A percentile compares a stretch with the other conserved stretches of the same genome.
phyloP scores from a whole-genome alignment of 2,113 vertebrate genomes.

The Pedetes capensis region DNA sequence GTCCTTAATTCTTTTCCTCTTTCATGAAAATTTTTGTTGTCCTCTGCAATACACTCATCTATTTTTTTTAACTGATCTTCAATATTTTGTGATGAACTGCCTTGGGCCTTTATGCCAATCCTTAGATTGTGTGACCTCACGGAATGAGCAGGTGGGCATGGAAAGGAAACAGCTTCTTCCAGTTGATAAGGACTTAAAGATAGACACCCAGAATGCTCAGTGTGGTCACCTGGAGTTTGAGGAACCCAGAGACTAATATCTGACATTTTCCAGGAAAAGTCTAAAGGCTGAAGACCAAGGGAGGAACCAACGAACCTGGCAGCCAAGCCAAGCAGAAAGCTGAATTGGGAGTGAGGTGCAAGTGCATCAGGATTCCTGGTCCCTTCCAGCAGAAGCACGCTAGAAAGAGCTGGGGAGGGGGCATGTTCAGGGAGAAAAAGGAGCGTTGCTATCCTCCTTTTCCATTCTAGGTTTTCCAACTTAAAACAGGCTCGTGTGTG shows the following conservation, averaged over 20 bases:
- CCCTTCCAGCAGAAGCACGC: neutral
- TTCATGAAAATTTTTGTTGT: neutral
- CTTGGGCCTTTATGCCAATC: neutral
- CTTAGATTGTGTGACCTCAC: neutral
- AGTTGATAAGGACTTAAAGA: neutral
- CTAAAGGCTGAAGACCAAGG: fast-evolving
- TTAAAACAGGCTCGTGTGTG: neutral
- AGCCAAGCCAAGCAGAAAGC: neutral
- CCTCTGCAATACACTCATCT: neutral
- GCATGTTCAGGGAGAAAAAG: fast-evolving
- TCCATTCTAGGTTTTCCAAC: neutral
- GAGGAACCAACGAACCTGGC: neutral
- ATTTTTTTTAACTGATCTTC: neutral
- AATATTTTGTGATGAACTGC: neutral
- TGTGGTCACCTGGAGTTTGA: neutral
- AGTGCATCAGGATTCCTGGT: fast-evolving
- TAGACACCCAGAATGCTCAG: neutral
- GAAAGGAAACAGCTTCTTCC: neutral
- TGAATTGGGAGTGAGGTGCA: neutral
- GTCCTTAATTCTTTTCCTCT: neutral
- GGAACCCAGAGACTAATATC: neutral
- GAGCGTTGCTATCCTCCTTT: too few species aligned
- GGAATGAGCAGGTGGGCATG: neutral
- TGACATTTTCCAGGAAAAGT: neutral
- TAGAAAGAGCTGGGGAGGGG: neutral